A percentile compares a stretch with the other conserved stretches of the same genome.
Conservation (phyloP, 2,797 vertebrate species). For the Nasua narica region DNA sequence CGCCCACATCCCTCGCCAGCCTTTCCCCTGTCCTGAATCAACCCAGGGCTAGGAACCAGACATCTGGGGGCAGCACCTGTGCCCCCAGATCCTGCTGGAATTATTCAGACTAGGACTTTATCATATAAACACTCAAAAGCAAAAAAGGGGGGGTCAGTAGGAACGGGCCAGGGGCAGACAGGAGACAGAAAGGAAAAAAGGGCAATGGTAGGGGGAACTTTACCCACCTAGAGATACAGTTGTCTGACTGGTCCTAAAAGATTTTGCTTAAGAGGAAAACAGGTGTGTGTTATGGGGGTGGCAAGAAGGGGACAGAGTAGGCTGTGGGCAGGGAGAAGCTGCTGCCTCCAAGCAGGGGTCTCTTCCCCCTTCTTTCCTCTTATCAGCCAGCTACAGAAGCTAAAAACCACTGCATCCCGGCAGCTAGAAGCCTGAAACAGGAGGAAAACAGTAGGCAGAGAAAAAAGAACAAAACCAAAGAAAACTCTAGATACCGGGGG, state of each 20-base stretch:
- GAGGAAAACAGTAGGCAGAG: neutral
- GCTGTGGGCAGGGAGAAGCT: neutral
- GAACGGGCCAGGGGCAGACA: neutral
- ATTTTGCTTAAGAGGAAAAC: neutral
- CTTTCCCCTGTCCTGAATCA: neutral
- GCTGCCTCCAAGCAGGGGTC: neutral
- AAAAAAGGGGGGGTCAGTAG: neutral
- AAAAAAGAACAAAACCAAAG: neutral
- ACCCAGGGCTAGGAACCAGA: neutral
- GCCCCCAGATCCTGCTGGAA: neutral
- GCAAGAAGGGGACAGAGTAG: neutral
- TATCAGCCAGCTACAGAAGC: neutral
- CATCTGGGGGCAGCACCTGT: neutral
- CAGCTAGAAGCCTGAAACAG: neutral
- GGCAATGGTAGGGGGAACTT: neutral
- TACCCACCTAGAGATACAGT: neutral
- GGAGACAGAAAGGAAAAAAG: neutral
- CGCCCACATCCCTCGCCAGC: neutral
- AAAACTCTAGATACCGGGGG: neutral
- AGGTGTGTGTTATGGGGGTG: neutral
- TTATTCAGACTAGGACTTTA: neutral
- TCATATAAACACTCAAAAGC: neutral
- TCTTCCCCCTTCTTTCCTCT: neutral
- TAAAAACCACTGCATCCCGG: neutral
- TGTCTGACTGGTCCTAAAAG: neutral